Evolutionary conservation across 2,797 vertebrate species (phyloP).

Genomic region (Hypotaenidia philippensis): DNA sequence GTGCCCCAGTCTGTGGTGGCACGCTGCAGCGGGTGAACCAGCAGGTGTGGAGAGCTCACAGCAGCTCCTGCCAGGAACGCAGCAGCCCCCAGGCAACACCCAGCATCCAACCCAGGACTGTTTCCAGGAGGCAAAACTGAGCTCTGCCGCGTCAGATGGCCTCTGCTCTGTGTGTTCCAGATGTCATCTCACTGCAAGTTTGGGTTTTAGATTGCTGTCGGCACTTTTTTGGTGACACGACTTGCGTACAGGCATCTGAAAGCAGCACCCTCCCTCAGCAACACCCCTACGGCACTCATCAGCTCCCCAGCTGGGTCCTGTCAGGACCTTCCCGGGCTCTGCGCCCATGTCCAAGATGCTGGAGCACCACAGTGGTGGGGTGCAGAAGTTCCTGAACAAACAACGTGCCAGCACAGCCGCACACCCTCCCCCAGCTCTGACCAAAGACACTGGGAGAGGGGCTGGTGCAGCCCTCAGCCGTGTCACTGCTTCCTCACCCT

Average conservation of each 20-base stretch:
- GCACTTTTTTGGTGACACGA: fast-evolving
- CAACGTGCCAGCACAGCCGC: background rate
- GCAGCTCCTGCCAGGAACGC: fast-evolving
- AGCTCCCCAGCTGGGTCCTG: background rate
- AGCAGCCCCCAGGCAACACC: background rate
- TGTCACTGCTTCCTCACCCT: background rate
- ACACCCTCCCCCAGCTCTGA: background rate
- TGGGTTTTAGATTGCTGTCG: background rate
- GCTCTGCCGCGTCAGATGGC: background rate
- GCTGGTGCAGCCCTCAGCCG: background rate
- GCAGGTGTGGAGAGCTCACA: background rate
- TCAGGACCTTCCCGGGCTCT: background rate
- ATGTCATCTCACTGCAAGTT: background rate
- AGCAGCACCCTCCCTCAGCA: background rate
- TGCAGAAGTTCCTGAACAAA: background rate
- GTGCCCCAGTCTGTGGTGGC: background rate
- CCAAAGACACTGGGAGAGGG: background rate
- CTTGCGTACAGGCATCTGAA: background rate
- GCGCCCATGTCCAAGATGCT: fast-evolving
- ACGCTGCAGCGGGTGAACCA: fast-evolving
- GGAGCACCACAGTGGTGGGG: fast-evolving
- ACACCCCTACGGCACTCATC: background rate
- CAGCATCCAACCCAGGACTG: background rate
- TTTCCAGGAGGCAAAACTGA: background rate
- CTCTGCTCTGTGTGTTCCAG: background rate